phyloP scores from a whole-genome alignment of 1,140 invertebrate species.

The Catajapyx aquilonaris region DNA sequence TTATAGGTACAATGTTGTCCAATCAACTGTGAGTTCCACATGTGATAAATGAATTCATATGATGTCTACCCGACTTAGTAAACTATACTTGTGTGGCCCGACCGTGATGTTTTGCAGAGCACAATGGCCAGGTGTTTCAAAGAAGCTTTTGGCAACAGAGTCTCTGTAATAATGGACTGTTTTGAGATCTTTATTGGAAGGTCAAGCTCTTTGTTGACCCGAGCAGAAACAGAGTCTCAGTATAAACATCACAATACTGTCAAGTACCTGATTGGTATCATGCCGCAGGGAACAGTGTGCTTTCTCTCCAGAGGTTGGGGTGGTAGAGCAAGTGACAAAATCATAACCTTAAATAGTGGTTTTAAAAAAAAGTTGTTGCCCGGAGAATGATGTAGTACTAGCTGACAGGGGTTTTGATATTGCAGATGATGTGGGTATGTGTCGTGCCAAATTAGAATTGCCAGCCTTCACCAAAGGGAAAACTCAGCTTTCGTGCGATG shows the following conservation, averaged over 20 bases:
- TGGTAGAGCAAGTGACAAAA: too few relatives aligned
- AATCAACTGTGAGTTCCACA: background rate
- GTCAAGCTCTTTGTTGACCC: constrained; percentile 3
- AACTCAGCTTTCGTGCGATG: too few relatives aligned
- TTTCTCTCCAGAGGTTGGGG: too few relatives aligned
- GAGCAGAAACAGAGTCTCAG: constrained; percentile 10
- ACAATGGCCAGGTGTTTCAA: constrained; percentile 4
- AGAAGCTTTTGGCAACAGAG: constrained; percentile 3
- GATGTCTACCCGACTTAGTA: constrained; percentile 1
- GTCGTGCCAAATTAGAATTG: too few relatives aligned
- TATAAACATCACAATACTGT: constrained; percentile 11
- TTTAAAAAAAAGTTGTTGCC: too few relatives aligned
- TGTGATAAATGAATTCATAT: constrained; percentile 1
- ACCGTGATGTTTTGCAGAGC: background rate
- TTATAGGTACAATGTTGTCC: constrained; percentile 3
- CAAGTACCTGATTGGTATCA: too few relatives aligned
- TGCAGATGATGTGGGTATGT: too few relatives aligned
- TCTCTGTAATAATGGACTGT: constrained; percentile 11
- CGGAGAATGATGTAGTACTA: too few relatives aligned
- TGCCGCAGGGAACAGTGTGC: too few relatives aligned
- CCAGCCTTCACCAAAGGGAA: too few relatives aligned
- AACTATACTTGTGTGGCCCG: constrained; percentile 4
- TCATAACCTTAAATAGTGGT: too few relatives aligned
- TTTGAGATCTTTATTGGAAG: constrained; percentile 11
- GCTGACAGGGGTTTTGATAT: too few relatives aligned